These are phyloP conservation scores for Aleiodes leptofemur DNA, from an alignment of 2,888 invertebrate genomes.

Conservation along the genomic window DNA sequence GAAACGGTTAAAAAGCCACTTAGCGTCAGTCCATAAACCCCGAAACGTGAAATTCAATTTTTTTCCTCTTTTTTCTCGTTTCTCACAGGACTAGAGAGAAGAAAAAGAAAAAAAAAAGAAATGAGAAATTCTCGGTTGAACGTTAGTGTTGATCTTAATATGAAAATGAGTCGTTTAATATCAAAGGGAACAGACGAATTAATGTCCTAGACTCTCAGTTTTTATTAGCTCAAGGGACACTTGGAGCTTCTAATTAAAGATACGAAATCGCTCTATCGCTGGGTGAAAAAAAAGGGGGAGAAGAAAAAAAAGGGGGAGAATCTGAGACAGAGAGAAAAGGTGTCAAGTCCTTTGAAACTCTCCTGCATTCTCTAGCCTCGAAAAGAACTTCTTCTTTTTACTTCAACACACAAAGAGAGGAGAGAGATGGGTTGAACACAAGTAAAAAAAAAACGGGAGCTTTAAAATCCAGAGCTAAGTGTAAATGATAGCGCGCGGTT, in stretches of 20 bases:
- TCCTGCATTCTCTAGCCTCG: constrained; percentile 26
- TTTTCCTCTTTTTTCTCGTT: constrained; percentile 1
- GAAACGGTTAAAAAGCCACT: constrained; percentile 39
- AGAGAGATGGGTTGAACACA: constrained; percentile 18
- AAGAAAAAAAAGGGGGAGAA: background rate
- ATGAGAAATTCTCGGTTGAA: constrained; percentile 24
- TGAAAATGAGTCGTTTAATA: constrained; percentile 44
- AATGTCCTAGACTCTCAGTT: constrained; percentile 23
- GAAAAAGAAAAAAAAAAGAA: constrained; percentile 19
- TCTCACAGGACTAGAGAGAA: no score
- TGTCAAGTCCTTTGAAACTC: constrained; percentile 28
- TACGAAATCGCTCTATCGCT: constrained; percentile 68
- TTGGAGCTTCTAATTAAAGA: constrained; percentile 72
- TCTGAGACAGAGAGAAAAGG: background rate
- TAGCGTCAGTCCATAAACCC: constrained; percentile 41
- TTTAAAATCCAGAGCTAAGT: constrained; percentile 60
- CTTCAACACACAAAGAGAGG: background rate
- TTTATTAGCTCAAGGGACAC: constrained; percentile 45
- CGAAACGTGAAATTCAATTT: constrained; percentile 15
- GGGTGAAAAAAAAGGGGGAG: constrained; percentile 46
- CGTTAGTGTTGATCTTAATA: constrained; percentile 34
- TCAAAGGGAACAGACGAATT: constrained; percentile 27
- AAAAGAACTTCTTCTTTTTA: constrained; percentile 10
- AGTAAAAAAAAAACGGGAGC: constrained; percentile 35
- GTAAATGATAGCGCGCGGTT: constrained; percentile 73